Base-by-base conservation (phyloP, 2,888 invertebrate genomes). In the Lasioglossum calceatum region DNA sequence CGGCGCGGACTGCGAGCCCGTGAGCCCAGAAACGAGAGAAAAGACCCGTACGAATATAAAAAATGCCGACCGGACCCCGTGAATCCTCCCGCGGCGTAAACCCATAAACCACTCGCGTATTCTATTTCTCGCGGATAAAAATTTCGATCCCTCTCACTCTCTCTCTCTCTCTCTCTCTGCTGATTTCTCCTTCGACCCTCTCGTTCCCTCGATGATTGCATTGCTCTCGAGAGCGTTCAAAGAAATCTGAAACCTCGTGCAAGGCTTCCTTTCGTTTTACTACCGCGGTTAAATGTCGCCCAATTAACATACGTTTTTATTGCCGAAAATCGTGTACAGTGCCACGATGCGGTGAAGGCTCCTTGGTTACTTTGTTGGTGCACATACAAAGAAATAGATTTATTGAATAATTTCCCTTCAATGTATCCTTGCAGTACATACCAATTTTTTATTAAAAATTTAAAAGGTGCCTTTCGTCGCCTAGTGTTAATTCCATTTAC, bases 51-150 rank as follows among this genome's bases (percentile, higher is more conserved):
- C 87, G 88, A 91, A 91, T 92, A 90, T 92, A 92, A 93, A 92
- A 93, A 91, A 92, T 81, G 74, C 89, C 82, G 87, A 75, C 82
- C 88, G 82, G 81, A 81, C 78, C 84, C 88, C 82, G 87, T 83
- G 90, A 92, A 87, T 90, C 82, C 87, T 84, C 84, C 92, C 84
- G 89, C 87, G 89, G 90, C 89, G 89, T 91, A 91, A 92, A 90
- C 92, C 90, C 93, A 92, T 94, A 94, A 94, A 94, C 93, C 93
- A 94, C 84, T 85, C 89, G 88, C 88, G 91, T 93, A 94, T 94
- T 94, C 94, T 93, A 94, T 94, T 94, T 94, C 92, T 93, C 91
- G 91, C 91, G 92, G 92, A 92, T 93, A 93, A 93, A 94, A 93
- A 93, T 94, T 93, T 92, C 92, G 92, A 93, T 36, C 47, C 12